Evolutionary conservation across 2,888 invertebrate species (phyloP), one percentile per base, ranked within the genome.

Genomic region (Notodonta dromedarius): DNA sequence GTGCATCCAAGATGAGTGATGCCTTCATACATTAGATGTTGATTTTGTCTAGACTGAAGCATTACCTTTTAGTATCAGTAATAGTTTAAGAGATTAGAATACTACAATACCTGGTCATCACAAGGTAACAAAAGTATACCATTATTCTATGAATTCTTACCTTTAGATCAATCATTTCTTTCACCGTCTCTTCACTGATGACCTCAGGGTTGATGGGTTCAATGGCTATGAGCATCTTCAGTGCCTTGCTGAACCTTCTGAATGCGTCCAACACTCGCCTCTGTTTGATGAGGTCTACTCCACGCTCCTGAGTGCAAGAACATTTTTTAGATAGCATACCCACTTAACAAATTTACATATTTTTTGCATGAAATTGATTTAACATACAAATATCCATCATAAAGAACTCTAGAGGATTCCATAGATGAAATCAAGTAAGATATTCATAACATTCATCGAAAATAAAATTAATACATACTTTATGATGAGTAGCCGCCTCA

Each of bases 201-300:
- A 87, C 82, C n/a, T 93, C 89, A 5, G 94, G 89, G 66, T 94
- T 95, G 62, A 96, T 92, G 0, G 96, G 96, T 64, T 93, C 93
- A 4, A 90, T 88, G 0, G 93, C 89, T 6, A 96, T 94, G 7
- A 98, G 78, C 76, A 96, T 94, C 85, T 97, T 97, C 35, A 97
- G 92, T 2, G 96, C 95, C 83, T 95, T 96, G 66, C 94, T 95
- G 83, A 97, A 98, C 62, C 92, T 85, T n/a, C 89, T 78, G 74
- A 97, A 97, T 0, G 97, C 97, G 81, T 97, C 96, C 11, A 91
- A 79, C 58, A 92, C 88, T 58, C 95, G 94, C 66, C 94, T 94
- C 1, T 91, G 80, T 79, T 95, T 95, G 67, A 96, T 97, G 66
- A 97, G 90, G 42, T 93, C 83, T 0, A 96, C 96, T 4, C 96